Percentiles rank a stretch among this genome's conserved stretches.
Evolutionary conservation across 2,113 vertebrate species (phyloP).

Genomic region (cattle (Bos taurus)): ARS-UCD2.0 NC_037352.1:13139501-13140000

Average conservation of each 20-base stretch:
- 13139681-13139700: neutral
- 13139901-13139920: neutral
- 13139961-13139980: neutral
- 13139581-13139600: neutral
- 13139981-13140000: neutral
- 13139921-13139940: neutral
- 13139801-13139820: neutral
- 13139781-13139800: neutral
- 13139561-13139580: neutral
- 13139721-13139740: neutral
- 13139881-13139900: neutral
- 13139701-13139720: neutral
- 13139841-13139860: neutral
- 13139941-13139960: neutral
- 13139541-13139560: slow-evolving; percentile 17
- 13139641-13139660: neutral
- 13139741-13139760: neutral
- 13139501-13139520: neutral
- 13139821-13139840: neutral
- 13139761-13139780: neutral
- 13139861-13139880: neutral
- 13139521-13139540: neutral
- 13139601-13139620: neutral
- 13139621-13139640: neutral
- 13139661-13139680: neutral